Conservation (phyloP, 2,113 vertebrate genomes). For the Eudyptes chrysolophus region DNA sequence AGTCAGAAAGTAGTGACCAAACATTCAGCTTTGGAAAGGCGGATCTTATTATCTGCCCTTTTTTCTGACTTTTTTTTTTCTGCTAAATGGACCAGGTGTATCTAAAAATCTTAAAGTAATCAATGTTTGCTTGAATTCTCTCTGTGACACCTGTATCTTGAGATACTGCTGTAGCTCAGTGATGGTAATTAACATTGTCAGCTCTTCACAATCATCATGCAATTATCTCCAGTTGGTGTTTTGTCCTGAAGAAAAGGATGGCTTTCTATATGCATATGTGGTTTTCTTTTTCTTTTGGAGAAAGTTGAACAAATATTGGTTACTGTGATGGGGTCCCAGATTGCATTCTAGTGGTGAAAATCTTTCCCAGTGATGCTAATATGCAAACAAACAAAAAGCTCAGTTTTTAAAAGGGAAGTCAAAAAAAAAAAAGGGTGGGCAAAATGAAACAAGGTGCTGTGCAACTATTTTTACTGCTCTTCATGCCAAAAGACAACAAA, state of each 20-base stretch:
- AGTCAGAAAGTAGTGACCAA: neutral
- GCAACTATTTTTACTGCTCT: neutral
- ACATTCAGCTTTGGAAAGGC: neutral
- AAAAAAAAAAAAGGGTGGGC: neutral
- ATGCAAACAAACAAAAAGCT: neutral
- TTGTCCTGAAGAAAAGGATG: neutral
- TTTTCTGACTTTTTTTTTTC: neutral
- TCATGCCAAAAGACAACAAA: neutral
- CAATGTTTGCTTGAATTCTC: neutral
- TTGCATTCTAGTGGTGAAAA: neutral
- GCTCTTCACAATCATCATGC: neutral
- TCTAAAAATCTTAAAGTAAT: neutral
- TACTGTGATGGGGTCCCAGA: neutral
- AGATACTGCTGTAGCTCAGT: neutral
- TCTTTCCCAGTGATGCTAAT: neutral
- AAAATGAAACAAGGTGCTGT: neutral
- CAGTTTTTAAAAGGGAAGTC: neutral
- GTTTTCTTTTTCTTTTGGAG: neutral
- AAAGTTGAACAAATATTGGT: slow-evolving; percentile 17
- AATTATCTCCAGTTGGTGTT: neutral
- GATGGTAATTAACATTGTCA: neutral
- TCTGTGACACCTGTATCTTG: neutral
- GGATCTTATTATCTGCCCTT: neutral
- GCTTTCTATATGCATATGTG: neutral
- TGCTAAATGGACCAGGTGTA: neutral